Conservation (phyloP, 1,140 invertebrate species). For the Lanistes nyassanus region DNA sequence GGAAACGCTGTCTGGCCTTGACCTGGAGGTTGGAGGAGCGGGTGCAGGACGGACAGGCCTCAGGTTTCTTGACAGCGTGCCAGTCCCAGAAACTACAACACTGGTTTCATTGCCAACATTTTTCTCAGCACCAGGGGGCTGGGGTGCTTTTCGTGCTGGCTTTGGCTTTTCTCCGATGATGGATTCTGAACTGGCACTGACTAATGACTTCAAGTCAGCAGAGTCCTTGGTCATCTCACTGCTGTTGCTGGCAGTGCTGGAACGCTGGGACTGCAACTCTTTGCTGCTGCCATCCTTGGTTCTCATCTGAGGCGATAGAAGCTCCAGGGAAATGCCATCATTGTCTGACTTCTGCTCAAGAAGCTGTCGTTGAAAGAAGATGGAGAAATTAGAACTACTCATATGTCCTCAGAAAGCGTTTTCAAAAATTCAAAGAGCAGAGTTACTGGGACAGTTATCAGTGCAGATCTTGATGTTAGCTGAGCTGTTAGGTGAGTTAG, state of each 20-base stretch:
- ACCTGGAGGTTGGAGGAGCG: conserved; percentile 5
- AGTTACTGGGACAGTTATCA: no score
- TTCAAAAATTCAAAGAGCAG: no score
- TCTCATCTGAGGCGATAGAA: no score
- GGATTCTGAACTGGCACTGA: conserved; percentile 7
- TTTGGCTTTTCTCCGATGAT: conserved; percentile 4
- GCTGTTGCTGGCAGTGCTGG: no score
- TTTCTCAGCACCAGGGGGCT: neutral
- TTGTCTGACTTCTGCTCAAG: no score
- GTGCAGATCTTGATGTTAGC: no score
- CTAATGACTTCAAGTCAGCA: neutral
- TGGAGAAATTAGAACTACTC: neutral
- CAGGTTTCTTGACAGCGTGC: conserved; percentile 16
- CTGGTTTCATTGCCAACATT: neutral
- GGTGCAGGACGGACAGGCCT: conserved; percentile 18
- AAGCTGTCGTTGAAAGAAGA: neutral
- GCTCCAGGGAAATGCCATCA: no score
- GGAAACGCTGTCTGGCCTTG: conserved; percentile 3
- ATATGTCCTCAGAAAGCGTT: no score
- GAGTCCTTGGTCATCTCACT: neutral
- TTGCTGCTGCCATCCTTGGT: no score
- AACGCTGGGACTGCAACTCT: no score
- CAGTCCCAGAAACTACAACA: neutral
- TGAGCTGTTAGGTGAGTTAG: no score
- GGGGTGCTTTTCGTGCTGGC: conserved; percentile 6